phyloP scores from a whole-genome alignment of 2,113 vertebrate species.

The Rattus norvegicus region DNA sequence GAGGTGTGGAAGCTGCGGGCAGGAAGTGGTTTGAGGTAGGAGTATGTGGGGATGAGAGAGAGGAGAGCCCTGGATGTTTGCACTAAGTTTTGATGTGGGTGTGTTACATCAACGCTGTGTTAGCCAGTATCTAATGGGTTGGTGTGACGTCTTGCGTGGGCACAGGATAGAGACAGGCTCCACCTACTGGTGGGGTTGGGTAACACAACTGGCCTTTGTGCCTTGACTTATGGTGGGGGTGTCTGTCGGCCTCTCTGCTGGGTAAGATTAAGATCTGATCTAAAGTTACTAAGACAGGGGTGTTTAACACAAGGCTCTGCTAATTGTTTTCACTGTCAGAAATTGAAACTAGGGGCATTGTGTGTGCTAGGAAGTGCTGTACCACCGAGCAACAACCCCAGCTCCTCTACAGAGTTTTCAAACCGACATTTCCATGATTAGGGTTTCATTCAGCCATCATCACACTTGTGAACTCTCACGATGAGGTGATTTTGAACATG shows the following conservation, averaged over 20 bases:
- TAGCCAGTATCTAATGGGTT: neutral
- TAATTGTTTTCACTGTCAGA: neutral
- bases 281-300: neutral
- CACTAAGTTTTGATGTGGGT: neutral
- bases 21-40: neutral
- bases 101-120: too few species aligned
- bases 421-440: neutral
- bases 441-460: neutral
- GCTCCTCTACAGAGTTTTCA: neutral
- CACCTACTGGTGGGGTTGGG: slow-evolving; percentile 70
- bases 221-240: neutral
- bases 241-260: fast-evolving
- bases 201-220: neutral
- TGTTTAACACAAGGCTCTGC: neutral
- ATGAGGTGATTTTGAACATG: slow-evolving; percentile 55
- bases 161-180: slow-evolving; percentile 3
- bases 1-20: neutral
- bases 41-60: neutral
- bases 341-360: neutral
- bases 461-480: slow-evolving; percentile 30
- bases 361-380: too few species aligned
- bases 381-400: neutral
- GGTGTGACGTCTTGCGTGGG: neutral
- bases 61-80: neutral
- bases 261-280: neutral